Evolutionary conservation across 2,888 invertebrate species (phyloP).

Genomic region (Yponomeuta malinellus): DNA sequence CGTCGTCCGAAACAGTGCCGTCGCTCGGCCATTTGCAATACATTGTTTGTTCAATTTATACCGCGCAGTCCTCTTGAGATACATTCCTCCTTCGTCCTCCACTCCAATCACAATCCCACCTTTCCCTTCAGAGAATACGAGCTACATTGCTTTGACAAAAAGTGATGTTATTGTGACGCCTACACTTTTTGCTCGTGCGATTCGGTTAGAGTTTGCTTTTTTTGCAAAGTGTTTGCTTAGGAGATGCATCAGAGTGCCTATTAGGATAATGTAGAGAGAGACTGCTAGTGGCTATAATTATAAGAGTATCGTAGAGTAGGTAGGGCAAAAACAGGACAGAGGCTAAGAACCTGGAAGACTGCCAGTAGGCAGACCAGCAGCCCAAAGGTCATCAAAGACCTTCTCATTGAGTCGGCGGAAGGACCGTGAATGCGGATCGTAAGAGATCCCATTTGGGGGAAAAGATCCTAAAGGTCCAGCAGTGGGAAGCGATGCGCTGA

Average conservation of each 20-base stretch:
- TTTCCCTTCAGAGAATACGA: background rate
- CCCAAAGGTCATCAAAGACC: too few species aligned
- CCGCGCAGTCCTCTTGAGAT: constrained; percentile 24
- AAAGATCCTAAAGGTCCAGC: too few species aligned
- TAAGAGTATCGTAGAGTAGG: too few species aligned
- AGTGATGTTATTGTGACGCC: background rate
- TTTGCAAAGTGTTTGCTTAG: background rate
- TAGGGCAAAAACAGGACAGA: background rate
- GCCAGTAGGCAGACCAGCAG: too few species aligned
- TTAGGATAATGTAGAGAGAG: background rate
- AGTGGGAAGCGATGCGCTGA: too few species aligned
- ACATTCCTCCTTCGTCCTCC: constrained; percentile 1
- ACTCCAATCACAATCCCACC: constrained; percentile 2
- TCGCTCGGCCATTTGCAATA: constrained; percentile 59
- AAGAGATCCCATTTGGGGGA: too few species aligned
- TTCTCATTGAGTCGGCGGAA: too few species aligned
- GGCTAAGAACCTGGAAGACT: background rate
- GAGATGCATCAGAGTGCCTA: background rate
- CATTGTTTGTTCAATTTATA: constrained; percentile 70
- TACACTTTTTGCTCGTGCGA: background rate
- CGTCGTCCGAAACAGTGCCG: constrained; percentile 41
- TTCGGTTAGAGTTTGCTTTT: background rate
- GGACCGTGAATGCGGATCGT: too few species aligned
- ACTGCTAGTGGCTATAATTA: too few species aligned
- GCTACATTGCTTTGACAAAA: background rate